Evolutionary conservation across 2,113 vertebrate genomes (phyloP).

Genomic region (Bombycilla garrulus): DNA sequence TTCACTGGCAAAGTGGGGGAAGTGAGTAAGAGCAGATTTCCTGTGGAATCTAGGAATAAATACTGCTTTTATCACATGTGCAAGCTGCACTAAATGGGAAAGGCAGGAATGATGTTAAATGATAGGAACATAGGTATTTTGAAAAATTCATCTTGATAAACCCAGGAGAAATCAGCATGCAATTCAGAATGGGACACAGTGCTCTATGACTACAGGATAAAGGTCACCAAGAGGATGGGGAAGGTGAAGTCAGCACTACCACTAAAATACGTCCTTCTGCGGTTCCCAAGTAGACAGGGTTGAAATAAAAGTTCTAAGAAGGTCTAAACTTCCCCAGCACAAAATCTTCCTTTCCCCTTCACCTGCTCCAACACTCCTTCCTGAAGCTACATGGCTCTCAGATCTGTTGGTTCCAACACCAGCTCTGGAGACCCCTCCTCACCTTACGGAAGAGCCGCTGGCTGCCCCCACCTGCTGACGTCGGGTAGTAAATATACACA

Average conservation of each 20-base stretch:
- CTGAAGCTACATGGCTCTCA: neutral
- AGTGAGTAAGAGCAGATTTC: neutral
- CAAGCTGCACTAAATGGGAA: neutral
- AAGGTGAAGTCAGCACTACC: neutral
- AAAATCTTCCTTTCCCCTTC: neutral
- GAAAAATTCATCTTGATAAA: neutral
- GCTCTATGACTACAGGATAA: neutral
- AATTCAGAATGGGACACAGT: neutral
- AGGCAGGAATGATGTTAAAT: neutral
- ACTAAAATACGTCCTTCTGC: neutral
- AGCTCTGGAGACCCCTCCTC: neutral
- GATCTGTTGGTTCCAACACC: neutral
- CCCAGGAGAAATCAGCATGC: neutral
- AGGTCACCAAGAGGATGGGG: neutral
- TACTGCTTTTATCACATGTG: neutral
- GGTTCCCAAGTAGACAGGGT: neutral
- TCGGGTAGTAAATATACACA: constrained; percentile 98
- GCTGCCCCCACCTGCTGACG: constrained; percentile 94
- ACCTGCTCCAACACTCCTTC: neutral
- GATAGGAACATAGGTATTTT: neutral
- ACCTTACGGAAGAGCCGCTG: constrained; percentile 99
- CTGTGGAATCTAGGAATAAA: neutral
- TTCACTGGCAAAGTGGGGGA: neutral
- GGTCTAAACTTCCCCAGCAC: neutral
- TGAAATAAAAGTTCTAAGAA: neutral